A percentile compares a stretch with the other conserved stretches of the same genome.
phyloP scores from a whole-genome alignment of 1,140 invertebrate species.

The Apolygus lucorum region DNA sequence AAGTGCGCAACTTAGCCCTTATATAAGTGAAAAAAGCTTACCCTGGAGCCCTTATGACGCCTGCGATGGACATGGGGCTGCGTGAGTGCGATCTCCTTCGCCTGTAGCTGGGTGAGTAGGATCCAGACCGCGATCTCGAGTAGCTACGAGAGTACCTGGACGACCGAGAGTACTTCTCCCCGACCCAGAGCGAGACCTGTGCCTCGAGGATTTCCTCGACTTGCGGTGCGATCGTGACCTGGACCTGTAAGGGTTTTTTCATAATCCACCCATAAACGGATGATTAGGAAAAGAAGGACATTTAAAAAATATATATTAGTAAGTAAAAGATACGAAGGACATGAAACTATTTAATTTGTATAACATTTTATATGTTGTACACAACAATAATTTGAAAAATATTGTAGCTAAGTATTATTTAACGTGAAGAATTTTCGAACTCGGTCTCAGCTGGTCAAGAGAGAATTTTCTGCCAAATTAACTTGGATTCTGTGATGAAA shows the following conservation, averaged over 20 bases:
- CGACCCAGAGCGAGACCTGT: not conserved
- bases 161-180: not conserved
- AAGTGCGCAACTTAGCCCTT: too few relatives aligned
- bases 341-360: too few relatives aligned
- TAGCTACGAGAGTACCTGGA: not conserved
- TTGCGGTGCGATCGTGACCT: constrained; percentile 2
- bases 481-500: too few relatives aligned
- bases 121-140: not conserved
- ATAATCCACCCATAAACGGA: not conserved
- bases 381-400: too few relatives aligned
- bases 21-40: too few relatives aligned
- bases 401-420: too few relatives aligned
- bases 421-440: too few relatives aligned
- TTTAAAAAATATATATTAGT: not conserved
- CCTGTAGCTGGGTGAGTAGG: constrained; percentile 1
- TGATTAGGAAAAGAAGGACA: not conserved
- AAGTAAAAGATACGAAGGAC: too few relatives aligned
- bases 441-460: too few relatives aligned
- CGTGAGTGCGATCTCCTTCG: not conserved
- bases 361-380: too few relatives aligned
- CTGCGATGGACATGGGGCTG: not conserved
- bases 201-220: not conserved
- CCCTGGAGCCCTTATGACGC: constrained; percentile 2
- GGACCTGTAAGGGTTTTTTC: not conserved
- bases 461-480: too few relatives aligned